Percentiles rank a stretch among this genome's conserved stretches.
These are phyloP conservation scores for Noturus placidus DNA, from an alignment of 2,113 vertebrate genomes.

Conservation along the genomic window DNA sequence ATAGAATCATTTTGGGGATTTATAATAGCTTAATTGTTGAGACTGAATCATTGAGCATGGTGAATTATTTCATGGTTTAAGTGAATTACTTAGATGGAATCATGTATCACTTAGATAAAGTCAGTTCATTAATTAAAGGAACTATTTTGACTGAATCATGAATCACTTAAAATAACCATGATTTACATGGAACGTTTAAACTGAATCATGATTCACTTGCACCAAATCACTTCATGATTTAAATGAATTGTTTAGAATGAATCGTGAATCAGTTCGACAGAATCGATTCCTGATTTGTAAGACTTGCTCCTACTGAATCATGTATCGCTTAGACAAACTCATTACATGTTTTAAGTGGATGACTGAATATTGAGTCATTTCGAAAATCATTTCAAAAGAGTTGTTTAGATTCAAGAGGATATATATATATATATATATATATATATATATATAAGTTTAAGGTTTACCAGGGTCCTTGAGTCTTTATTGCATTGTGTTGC, in stretches of 20 bases:
- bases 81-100: background rate
- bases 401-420: background rate
- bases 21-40: background rate
- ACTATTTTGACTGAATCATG: background rate
- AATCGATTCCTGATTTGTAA: too few relatives aligned
- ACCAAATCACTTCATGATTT: background rate
- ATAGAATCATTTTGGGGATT: background rate
- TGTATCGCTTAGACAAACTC: background rate
- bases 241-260: background rate
- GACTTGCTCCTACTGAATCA: background rate
- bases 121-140: background rate
- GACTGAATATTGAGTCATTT: background rate
- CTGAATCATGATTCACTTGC: background rate
- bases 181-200: background rate
- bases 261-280: too few relatives aligned
- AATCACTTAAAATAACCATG: background rate
- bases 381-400: background rate
- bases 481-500: too few relatives aligned
- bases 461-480: background rate
- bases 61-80: background rate
- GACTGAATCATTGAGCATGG: background rate
- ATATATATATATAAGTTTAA: too few relatives aligned
- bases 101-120: background rate
- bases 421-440: too few relatives aligned
- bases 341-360: background rate